phyloP scores from a whole-genome alignment of 2,888 invertebrate species.

The Xestia ashworthii region DNA sequence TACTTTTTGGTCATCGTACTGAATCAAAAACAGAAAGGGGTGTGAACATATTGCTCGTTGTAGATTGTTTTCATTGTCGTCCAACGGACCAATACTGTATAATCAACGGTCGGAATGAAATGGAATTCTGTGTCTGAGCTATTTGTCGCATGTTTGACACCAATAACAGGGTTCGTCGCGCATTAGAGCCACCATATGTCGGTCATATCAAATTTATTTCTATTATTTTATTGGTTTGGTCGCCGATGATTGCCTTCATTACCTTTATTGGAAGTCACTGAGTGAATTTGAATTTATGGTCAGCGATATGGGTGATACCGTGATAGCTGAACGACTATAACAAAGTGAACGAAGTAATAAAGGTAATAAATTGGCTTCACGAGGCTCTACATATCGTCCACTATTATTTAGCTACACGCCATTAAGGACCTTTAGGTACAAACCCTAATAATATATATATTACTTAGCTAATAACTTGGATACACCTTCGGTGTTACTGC shows the following conservation, averaged over 20 bases:
- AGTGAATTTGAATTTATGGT: constrained; percentile 89
- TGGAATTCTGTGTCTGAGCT: constrained; percentile 85
- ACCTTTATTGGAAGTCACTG: constrained; percentile 89
- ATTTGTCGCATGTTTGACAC: constrained; percentile 91
- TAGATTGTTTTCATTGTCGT: constrained; percentile 88
- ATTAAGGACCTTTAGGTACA: constrained; percentile 51
- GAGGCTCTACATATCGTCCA: constrained; percentile 73
- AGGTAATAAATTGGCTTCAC: constrained; percentile 86
- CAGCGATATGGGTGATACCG: constrained; percentile 87
- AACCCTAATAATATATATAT: constrained; percentile 41
- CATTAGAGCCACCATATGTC: constrained; percentile 90
- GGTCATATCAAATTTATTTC: constrained; percentile 91
- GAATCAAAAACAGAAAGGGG: constrained; percentile 89
- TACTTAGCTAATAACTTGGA: constrained; percentile 52
- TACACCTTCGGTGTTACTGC: constrained; percentile 22
- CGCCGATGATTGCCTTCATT: constrained; percentile 89
- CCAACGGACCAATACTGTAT: constrained; percentile 88
- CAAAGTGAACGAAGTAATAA: constrained; percentile 88
- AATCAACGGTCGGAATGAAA: constrained; percentile 89
- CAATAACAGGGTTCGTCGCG: constrained; percentile 89
- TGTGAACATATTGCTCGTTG: constrained; percentile 89
- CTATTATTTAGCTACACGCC: constrained; percentile 67
- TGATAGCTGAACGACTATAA: constrained; percentile 88
- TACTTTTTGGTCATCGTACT: constrained; percentile 89
- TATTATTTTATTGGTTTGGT: constrained; percentile 90